A percentile compares a stretch with the other conserved stretches of the same genome.
phyloP scores from a whole-genome alignment of 2,113 vertebrate genomes.

The Maccullochella peelii region DNA sequence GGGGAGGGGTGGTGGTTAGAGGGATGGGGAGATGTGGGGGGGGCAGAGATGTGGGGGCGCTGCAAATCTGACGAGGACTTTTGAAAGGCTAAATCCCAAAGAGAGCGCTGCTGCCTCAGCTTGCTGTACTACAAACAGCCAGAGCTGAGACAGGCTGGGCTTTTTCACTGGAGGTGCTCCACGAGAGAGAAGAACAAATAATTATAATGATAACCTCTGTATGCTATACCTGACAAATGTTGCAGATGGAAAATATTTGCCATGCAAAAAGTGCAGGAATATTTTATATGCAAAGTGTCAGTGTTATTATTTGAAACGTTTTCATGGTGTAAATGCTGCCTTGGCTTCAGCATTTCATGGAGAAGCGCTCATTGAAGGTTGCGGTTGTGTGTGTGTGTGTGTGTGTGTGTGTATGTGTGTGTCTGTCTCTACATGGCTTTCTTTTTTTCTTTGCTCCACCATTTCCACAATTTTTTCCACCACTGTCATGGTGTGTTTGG shows the following conservation, averaged over 20 bases:
- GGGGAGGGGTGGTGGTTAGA: slow-evolving; percentile 42
- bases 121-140: slow-evolving; percentile 72
- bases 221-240: slow-evolving; percentile 61
- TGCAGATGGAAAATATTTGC: slow-evolving; percentile 66
- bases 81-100: slow-evolving; percentile 84
- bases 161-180: slow-evolving; percentile 56
- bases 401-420: slow-evolving; percentile 12
- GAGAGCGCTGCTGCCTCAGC: slow-evolving; percentile 70
- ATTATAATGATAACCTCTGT: slow-evolving; percentile 70
- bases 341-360: slow-evolving; percentile 64
- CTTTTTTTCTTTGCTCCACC: slow-evolving; percentile 33
- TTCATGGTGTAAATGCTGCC: slow-evolving; percentile 57
- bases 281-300: slow-evolving; percentile 49
- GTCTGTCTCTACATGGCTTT: background rate
- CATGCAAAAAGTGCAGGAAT: slow-evolving; percentile 52
- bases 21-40: slow-evolving; percentile 57
- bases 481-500: slow-evolving; percentile 57
- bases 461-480: slow-evolving; percentile 63
- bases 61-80: slow-evolving; percentile 84
- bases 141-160: slow-evolving; percentile 57
- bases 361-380: slow-evolving; percentile 44
- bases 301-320: slow-evolving; percentile 55
- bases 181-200: slow-evolving; percentile 60
- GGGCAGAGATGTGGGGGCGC: slow-evolving; percentile 75
- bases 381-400: slow-evolving; percentile 16